Percentiles rank a stretch among this genome's conserved stretches.
These are phyloP conservation scores for Oreotrochilus melanogaster DNA, from an alignment of 2,113 vertebrate species.

Conservation along the genomic window DNA sequence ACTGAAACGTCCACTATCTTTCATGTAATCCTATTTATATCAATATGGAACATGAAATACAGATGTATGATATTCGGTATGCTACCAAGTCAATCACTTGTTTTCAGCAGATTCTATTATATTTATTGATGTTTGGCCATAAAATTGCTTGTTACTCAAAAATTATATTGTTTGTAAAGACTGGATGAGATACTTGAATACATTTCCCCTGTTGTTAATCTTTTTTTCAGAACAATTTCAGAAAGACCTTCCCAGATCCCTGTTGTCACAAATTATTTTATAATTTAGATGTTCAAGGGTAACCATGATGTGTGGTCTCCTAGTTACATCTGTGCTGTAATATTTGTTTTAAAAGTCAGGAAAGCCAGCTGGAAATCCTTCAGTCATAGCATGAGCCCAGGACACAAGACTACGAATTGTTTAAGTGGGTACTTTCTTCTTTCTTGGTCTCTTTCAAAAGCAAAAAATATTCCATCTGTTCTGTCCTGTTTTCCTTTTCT, in stretches of 20 bases:
- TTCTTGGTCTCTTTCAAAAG: not conserved
- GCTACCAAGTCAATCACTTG: not conserved
- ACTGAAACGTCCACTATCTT: slow-evolving; percentile 5
- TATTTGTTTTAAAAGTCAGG: not conserved
- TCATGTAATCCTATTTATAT: not conserved
- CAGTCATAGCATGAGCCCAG: not conserved
- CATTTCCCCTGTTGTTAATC: fast-evolving
- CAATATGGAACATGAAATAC: not conserved
- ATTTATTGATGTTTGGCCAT: not conserved
- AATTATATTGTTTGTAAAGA: not conserved
- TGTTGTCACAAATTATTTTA: not conserved
- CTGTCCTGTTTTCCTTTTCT: not conserved
- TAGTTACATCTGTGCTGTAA: not conserved
- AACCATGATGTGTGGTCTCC: not conserved
- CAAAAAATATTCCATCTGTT: not conserved
- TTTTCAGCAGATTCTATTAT: not conserved
- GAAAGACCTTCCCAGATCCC: not conserved
- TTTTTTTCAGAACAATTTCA: not conserved
- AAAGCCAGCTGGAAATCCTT: not conserved
- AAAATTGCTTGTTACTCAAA: not conserved
- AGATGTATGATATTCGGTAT: not conserved
- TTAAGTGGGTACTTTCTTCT: not conserved
- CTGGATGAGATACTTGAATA: not conserved
- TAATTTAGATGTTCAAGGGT: not conserved
- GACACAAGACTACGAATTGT: not conserved